Conservation (phyloP, 2,113 vertebrate species). For the Lophura nycthemera region DNA sequence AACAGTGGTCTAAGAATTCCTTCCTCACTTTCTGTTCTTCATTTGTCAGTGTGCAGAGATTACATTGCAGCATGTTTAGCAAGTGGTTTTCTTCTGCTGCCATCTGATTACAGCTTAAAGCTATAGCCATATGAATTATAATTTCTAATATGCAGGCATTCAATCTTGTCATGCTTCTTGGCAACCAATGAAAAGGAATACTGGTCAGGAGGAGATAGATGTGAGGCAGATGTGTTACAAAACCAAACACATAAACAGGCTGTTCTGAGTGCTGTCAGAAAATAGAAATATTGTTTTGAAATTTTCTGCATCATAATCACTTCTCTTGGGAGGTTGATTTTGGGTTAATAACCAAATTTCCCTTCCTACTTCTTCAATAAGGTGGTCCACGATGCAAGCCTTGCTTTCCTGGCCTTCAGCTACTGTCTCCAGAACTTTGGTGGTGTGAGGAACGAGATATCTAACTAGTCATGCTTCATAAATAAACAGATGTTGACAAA, state of each 20-base stretch:
- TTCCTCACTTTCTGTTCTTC: background rate
- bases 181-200: background rate
- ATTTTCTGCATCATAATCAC: conserved; percentile 2
- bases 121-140: background rate
- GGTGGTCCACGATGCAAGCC: conserved; percentile 54
- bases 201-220: background rate
- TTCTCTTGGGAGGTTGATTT: background rate
- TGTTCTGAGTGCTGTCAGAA: background rate
- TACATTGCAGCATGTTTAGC: background rate
- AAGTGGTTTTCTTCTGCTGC: background rate
- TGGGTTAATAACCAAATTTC: conserved; percentile 43
- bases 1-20: background rate
- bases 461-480: conserved; percentile 34
- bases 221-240: background rate
- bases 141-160: background rate
- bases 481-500: conserved; percentile 34
- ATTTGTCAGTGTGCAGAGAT: background rate
- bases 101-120: background rate
- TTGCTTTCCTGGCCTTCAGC: conserved; percentile 65
- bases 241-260: accelerated
- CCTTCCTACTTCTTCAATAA: conserved; percentile 65
- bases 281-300: background rate
- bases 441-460: conserved; percentile 57
- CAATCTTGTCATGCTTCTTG: background rate
- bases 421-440: conserved; percentile 69